phyloP scores from a whole-genome alignment of 2,888 invertebrate genomes.

The Mythimna lalbum region DNA sequence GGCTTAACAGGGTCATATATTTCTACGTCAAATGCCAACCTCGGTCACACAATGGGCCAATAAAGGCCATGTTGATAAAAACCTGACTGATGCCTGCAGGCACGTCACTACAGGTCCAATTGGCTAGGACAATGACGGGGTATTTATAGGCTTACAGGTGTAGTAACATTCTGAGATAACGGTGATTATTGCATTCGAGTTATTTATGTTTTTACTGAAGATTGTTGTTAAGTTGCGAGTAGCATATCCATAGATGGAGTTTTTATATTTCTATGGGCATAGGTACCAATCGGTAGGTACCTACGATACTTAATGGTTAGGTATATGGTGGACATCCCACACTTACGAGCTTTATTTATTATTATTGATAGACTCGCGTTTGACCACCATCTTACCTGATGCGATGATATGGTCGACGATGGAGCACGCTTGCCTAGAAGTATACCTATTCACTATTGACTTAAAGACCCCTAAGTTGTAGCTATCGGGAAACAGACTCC shows the following conservation, averaged over 20 bases:
- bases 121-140: slow-evolving; percentile 9
- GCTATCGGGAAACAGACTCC: no score
- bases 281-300: background rate
- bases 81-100: slow-evolving; percentile 23
- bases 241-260: no score
- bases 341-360: no score
- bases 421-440: no score
- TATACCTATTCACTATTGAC: no score
- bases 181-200: slow-evolving; percentile 10
- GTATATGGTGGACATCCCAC: no score
- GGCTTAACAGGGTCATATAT: slow-evolving; percentile 27
- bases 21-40: slow-evolving; percentile 32
- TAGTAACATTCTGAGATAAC: slow-evolving; percentile 30
- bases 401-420: no score
- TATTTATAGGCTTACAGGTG: background rate
- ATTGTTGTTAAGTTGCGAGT: background rate
- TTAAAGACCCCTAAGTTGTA: no score
- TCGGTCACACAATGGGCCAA: slow-evolving; percentile 31
- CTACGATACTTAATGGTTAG: no score
- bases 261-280: no score
- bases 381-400: no score
- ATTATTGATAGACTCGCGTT: no score
- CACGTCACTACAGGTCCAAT: slow-evolving; percentile 19
- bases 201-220: slow-evolving; percentile 2
- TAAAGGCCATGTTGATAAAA: slow-evolving; percentile 41